Conservation (phyloP, 2,797 vertebrate species). For the Fundulus diaphanus region DNA sequence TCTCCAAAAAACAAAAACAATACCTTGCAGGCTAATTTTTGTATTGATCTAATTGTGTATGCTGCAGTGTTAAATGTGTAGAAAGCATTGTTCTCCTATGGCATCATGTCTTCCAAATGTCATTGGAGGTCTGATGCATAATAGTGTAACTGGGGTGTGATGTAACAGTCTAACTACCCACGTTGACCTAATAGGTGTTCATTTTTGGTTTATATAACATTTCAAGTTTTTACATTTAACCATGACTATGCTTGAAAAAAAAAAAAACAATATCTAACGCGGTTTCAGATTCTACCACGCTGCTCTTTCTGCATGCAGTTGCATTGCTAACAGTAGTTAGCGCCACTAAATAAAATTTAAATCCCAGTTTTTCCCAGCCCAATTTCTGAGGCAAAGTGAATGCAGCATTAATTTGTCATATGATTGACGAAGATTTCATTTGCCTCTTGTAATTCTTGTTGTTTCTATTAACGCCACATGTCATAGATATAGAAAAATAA, state of each 20-base stretch:
- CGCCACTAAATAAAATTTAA: neutral
- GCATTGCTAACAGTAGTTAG: neutral
- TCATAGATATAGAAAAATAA: neutral
- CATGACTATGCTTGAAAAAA: neutral
- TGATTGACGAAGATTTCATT: too few species aligned
- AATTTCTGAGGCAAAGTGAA: neutral
- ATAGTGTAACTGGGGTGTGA: neutral
- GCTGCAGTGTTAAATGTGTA: neutral
- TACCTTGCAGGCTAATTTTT: neutral
- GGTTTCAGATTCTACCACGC: neutral
- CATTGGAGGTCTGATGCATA: neutral
- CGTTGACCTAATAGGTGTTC: neutral
- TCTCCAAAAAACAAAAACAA: neutral
- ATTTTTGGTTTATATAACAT: too few species aligned
- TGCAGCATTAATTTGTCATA: neutral
- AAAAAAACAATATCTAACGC: neutral
- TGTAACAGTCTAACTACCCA: neutral
- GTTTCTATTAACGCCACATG: neutral
- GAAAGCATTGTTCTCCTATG: neutral
- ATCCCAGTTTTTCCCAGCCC: neutral
- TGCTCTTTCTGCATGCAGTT: neutral
- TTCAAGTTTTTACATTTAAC: too few species aligned
- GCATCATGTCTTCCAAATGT: neutral
- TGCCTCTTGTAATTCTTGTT: neutral
- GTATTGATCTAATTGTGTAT: neutral